phyloP scores from a whole-genome alignment of 1,140 invertebrate genomes.

The Portunus trituberculatus region DNA sequence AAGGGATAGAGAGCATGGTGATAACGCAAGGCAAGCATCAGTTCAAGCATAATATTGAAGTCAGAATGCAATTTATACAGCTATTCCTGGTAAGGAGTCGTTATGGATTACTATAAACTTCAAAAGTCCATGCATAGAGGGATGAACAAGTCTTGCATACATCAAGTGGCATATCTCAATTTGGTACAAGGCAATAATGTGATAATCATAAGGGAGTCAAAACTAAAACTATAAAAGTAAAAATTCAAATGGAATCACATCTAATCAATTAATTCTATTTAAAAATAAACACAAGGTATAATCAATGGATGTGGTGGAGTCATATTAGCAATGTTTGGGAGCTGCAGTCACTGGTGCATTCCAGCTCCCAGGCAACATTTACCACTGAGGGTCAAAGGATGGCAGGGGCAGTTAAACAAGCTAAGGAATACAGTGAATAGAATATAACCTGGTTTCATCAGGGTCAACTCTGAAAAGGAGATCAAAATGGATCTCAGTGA shows the following conservation, averaged over 20 bases:
- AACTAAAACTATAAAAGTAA: neutral
- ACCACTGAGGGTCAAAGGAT: conserved; percentile 28
- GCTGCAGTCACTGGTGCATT: conserved; percentile 81
- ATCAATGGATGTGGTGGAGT: conserved; percentile 9
- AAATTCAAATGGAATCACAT: neutral
- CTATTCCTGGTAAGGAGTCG: neutral
- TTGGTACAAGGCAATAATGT: neutral
- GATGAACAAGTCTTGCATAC: neutral
- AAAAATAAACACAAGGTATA: neutral
- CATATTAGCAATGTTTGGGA: neutral
- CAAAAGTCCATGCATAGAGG: neutral
- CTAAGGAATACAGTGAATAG: conserved; percentile 52
- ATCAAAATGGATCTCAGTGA: conserved; percentile 58
- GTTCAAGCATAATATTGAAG: neutral
- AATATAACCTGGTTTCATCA: conserved; percentile 75
- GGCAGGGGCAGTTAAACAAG: conserved; percentile 57
- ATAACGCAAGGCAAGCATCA: neutral
- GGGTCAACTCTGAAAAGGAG: conserved; percentile 76
- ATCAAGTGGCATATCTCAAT: neutral
- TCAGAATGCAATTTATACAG: conserved; percentile 2
- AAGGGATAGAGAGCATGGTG: neutral
- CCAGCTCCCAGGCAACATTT: conserved; percentile 65
- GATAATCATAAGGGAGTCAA: neutral
- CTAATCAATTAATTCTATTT: neutral
- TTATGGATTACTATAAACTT: neutral